Conservation (phyloP, 2,113 vertebrate genomes). For the Platycercus adscitus region DNA sequence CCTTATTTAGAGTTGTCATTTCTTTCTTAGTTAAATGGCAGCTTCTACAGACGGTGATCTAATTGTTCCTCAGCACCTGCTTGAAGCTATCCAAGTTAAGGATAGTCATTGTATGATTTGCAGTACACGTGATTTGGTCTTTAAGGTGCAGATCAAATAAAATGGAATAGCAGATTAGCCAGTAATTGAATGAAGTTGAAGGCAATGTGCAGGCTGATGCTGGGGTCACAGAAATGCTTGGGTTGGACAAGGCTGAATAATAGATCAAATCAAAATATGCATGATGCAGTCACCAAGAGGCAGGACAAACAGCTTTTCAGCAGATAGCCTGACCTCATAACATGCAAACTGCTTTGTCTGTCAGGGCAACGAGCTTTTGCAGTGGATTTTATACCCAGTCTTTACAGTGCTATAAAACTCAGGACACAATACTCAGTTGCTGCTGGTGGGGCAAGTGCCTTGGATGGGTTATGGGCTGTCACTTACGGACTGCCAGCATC, state of each 20-base stretch:
- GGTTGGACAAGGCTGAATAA: background rate
- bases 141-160: constrained; percentile 7
- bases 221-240: background rate
- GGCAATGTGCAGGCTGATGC: background rate
- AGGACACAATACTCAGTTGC: background rate
- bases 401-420: background rate
- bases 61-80: constrained; percentile 41
- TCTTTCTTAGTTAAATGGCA: constrained; percentile 29
- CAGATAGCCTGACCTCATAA: background rate
- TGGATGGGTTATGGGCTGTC: background rate
- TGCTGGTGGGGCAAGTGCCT: background rate
- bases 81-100: background rate
- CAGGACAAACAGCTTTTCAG: background rate
- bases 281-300: background rate
- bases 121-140: background rate
- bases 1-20: constrained; percentile 35
- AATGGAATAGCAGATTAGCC: constrained; percentile 22
- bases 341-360: rapidly evolving
- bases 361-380: background rate
- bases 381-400: background rate
- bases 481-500: background rate
- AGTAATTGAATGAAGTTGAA: background rate
- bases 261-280: background rate
- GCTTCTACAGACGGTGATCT: constrained; percentile 21
- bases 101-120: background rate